Evolutionary conservation across 2,888 invertebrate species (phyloP), one percentile per base, ranked within the genome.

Genomic region (Boloria selene): DNA sequence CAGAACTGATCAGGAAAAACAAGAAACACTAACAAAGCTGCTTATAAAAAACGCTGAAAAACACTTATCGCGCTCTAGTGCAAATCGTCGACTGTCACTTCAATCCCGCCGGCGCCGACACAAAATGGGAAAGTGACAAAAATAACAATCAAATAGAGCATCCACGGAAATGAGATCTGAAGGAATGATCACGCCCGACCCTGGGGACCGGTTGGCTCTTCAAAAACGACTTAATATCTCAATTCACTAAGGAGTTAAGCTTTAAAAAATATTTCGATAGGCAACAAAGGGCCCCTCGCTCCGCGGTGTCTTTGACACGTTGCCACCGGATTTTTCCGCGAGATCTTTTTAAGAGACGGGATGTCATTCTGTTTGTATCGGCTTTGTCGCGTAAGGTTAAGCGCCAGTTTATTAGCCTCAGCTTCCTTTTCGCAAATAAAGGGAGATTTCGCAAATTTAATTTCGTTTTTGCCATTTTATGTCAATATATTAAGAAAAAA

Each of bases 201-300:
- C 91, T 88, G 84, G 93, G 92, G 93, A 93, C 88, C 92, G 87
- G 92, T 93, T 92, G 93, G 92, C 93, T 93, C 93, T 93, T 93
- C 93, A 93, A 93, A 93, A 86, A 89, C 81, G 87, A 92, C 92
- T 90, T 92, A 92, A 93, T 92, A 92, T 92, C 91, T 87, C 90
- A 92, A 93, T 91, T 91, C 92, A 89, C 91, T 88, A 93, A 93
- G 92, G 92, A 92, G 92, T 92, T 92, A 88, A 92, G 91, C 89
- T 88, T 87, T 91, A 92, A 90, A 67, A 92, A 92, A 92, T 91
- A 90, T 89, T 90, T 88, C 88, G 84, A 86, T 83, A 88, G 85
- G 84, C 88, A 88, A 90, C 90, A 91, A 91, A 90, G 87, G 82
- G 79, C 80, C 86, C 88, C 90, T 84, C 85, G 82, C 77, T 79